Conservation (phyloP, 2,888 invertebrate species). For the Apamea crenata region DNA sequence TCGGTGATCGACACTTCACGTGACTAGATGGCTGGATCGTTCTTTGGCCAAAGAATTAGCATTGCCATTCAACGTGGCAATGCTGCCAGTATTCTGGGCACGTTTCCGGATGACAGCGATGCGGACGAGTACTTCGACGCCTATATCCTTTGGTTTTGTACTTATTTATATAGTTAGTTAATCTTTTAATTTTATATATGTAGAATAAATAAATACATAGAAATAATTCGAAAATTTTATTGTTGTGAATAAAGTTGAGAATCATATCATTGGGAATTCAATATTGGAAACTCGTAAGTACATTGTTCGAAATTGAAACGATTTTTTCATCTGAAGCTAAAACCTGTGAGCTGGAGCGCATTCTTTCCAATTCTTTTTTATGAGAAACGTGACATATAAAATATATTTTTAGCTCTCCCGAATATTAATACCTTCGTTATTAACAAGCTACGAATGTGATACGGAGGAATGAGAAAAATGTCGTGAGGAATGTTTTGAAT, state of each 20-base stretch:
- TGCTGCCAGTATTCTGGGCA: no score
- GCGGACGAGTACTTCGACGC: no score
- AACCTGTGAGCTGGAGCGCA: not conserved
- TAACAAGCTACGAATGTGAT: not conserved
- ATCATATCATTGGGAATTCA: conserved; percentile 1
- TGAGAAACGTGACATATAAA: not conserved
- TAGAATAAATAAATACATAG: conserved; percentile 2
- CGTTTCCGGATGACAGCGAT: no score
- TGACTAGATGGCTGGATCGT: no score
- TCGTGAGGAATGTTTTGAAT: not conserved
- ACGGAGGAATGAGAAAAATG: not conserved
- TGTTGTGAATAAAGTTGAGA: not conserved
- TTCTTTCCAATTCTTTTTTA: conserved; percentile 2
- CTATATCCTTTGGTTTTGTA: no score
- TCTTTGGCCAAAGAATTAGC: no score
- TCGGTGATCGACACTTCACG: no score
- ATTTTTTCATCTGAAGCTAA: not conserved
- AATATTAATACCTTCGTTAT: not conserved
- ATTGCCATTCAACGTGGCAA: no score
- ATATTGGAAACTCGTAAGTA: not conserved
- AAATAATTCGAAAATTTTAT: not conserved
- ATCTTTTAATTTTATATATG: no score
- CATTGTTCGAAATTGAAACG: not conserved
- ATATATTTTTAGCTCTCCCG: not conserved
- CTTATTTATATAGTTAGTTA: no score